Evolutionary conservation across 2,113 vertebrate genomes (phyloP), one percentile per base, ranked within the genome.

Genomic region (Barnardius zonarius): DNA sequence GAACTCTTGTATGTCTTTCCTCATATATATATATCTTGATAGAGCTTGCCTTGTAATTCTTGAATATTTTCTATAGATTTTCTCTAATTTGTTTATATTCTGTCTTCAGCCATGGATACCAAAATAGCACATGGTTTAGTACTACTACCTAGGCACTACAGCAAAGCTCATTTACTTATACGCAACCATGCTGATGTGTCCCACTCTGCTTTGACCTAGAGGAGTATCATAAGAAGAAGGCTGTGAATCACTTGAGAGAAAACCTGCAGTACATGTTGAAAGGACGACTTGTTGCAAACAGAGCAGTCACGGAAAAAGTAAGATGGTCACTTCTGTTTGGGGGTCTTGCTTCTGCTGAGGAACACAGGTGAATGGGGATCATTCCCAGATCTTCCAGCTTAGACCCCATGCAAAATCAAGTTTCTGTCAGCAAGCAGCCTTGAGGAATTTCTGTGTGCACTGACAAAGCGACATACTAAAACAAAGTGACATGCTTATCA

Each of bases 211-310:
- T 68, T 82, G 44, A 16, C 57, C 78, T 95, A 98, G 98, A 97
- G 7, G 98, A 98, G 78, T 98, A 97, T 90, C 96, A 30, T 84
- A 98, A 98, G 93, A 97, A 89, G 55, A 86, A 94, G 48, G 46
- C 81, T 2, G 93, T 30, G 59, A 82, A 97, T 94, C 97, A 98
- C 44, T 92, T 98, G 54, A 86, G 49, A 69, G 78, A 61, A 63
- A 98, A 98, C 44, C 73, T 98, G 37, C 37, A 54, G 62, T 98
- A 98, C 74, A 98, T 98, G 98, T 89, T 91, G 39, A 95, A 88
- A 17, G 83, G 85, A 43, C 87, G 46, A 46, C 25, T 61, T n/a
- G 77, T 85, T 68, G 86, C 96, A 27, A 87, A 83, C 80, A 92
- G 86, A 85, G 49, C 87, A 0, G 5, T 97, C 59, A 90, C 92